phyloP scores from a whole-genome alignment of 2,113 vertebrate genomes.

The Triplophysa tibetana region DNA sequence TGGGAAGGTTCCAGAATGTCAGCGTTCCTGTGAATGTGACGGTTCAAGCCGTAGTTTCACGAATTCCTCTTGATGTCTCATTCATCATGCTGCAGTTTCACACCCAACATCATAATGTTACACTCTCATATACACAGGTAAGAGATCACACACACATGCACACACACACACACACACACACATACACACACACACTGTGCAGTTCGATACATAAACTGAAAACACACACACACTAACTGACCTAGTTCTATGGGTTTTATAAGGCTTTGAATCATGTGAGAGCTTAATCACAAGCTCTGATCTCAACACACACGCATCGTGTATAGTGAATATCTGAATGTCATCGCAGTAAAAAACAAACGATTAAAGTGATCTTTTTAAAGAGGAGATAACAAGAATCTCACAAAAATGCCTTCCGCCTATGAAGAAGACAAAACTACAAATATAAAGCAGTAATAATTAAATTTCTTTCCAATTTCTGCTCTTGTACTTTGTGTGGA shows the following conservation, averaged over 20 bases:
- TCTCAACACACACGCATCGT: not conserved
- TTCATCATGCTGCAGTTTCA: slow-evolving; percentile 89
- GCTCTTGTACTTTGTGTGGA: too few species aligned
- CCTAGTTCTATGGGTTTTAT: slow-evolving; percentile 14
- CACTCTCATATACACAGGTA: slow-evolving; percentile 85
- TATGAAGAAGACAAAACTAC: too few species aligned
- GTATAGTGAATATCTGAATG: not conserved
- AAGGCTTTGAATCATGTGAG: slow-evolving; percentile 45
- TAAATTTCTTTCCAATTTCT: too few species aligned
- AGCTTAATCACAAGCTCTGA: slow-evolving; percentile 37
- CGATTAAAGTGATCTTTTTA: not conserved
- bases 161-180: too few species aligned
- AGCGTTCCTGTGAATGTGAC: slow-evolving; percentile 75
- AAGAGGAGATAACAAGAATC: not conserved
- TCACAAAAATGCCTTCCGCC: not conserved
- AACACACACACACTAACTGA: not conserved
- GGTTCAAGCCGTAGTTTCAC: slow-evolving; percentile 78
- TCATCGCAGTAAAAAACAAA: not conserved
- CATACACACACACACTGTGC: not conserved
- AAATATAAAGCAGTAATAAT: too few species aligned
- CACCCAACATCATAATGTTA: slow-evolving; percentile 80
- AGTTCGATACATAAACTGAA: not conserved
- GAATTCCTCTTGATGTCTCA: slow-evolving; percentile 78
- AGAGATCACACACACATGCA: slow-evolving; percentile 29
- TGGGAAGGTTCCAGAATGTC: slow-evolving; percentile 85